Conservation (phyloP, 2,888 invertebrate species). For the Hemistola chrysoprasaria region DNA sequence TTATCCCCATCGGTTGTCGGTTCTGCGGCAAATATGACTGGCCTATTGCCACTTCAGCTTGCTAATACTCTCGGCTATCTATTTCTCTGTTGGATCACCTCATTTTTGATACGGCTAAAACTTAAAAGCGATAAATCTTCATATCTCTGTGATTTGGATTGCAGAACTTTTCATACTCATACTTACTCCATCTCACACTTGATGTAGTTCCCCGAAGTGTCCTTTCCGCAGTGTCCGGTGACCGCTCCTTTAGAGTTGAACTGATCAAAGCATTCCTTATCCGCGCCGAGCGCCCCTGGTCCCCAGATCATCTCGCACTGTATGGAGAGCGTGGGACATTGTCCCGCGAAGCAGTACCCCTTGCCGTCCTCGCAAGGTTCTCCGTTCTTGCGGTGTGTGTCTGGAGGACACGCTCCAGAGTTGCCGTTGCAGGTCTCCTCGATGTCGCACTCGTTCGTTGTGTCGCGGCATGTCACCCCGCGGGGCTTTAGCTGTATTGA, state of each 20-base stretch:
- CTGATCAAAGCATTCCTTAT: conserved; percentile 95
- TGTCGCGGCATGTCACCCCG: conserved; percentile 92
- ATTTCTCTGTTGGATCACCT: too few species aligned
- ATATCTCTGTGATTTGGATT: too few species aligned
- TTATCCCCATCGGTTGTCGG: too few species aligned
- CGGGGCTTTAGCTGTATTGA: conserved; percentile 84
- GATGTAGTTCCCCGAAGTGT: conserved; percentile 87
- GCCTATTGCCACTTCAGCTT: too few species aligned
- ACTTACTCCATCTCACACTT: conserved; percentile 94
- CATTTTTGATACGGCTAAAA: too few species aligned
- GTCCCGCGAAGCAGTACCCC: conserved; percentile 95
- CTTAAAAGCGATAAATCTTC: too few species aligned
- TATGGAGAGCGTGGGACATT: conserved; percentile 92
- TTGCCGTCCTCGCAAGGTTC: conserved; percentile 88
- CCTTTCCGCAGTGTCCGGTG: conserved; percentile 97
- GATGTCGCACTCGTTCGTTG: conserved; percentile 96
- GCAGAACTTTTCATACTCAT: too few species aligned
- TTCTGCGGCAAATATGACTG: too few species aligned
- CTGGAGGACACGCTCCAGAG: conserved; percentile 93
- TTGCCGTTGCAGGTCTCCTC: conserved; percentile 96
- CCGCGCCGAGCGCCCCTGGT: conserved; percentile 90
- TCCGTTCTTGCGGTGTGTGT: conserved; percentile 96
- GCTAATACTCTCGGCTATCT: too few species aligned
- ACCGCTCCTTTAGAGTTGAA: conserved; percentile 97
- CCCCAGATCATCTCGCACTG: conserved; percentile 99